phyloP scores from a whole-genome alignment of 2,888 invertebrate genomes.

The Xestia sexstrigata region DNA sequence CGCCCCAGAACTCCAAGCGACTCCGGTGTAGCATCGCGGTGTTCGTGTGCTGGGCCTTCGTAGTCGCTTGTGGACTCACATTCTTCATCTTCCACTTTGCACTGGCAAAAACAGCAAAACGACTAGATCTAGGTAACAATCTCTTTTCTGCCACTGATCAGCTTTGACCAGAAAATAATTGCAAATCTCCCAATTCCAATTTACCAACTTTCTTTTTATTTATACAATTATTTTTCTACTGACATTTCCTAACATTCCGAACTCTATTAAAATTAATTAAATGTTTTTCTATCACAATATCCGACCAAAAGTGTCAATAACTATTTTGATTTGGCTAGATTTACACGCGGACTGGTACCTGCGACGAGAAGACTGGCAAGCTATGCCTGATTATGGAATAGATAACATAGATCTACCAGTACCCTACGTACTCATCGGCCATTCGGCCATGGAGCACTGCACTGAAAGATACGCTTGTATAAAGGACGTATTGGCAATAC shows the following conservation, averaged over 20 bases:
- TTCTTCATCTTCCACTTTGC: slow-evolving; percentile 78
- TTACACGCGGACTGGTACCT: slow-evolving; percentile 84
- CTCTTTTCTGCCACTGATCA: slow-evolving; percentile 23
- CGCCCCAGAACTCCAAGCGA: slow-evolving; percentile 75
- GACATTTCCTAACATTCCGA: neutral
- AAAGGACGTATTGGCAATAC: slow-evolving; percentile 74
- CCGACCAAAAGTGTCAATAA: slow-evolving; percentile 26
- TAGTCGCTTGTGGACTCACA: slow-evolving; percentile 79
- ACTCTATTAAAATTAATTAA: slow-evolving; percentile 8
- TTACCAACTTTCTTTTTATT: neutral
- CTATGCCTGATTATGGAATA: slow-evolving; percentile 76
- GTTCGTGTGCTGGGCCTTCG: slow-evolving; percentile 85
- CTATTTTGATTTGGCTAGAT: slow-evolving; percentile 77
- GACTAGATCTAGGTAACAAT: slow-evolving; percentile 83
- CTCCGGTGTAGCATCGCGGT: slow-evolving; percentile 86
- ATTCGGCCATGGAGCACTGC: slow-evolving; percentile 78
- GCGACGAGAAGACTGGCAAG: slow-evolving; percentile 85
- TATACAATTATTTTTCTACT: neutral
- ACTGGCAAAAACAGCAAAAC: slow-evolving; percentile 69
- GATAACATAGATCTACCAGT: slow-evolving; percentile 77
- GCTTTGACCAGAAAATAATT: slow-evolving; percentile 1
- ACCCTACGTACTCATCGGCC: slow-evolving; percentile 79
- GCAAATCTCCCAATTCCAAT: neutral
- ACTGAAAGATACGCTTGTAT: slow-evolving; percentile 76
- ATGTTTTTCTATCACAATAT: neutral